Base-by-base conservation (phyloP, 2,888 invertebrate genomes). In the Pecten maximus region DNA sequence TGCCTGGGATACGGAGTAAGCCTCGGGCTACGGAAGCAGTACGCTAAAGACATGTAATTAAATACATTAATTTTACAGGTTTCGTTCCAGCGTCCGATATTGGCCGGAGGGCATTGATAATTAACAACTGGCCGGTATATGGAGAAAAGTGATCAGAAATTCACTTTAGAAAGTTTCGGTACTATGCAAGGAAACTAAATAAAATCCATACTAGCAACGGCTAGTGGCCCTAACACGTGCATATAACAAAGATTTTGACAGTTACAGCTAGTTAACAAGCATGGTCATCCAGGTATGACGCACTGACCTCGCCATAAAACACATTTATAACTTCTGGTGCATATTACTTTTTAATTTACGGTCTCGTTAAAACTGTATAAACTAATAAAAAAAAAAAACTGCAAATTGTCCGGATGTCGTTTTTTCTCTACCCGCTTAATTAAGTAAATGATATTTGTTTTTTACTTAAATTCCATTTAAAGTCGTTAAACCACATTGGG, bases 371-470 rank as follows among this genome's bases (percentile, higher is more conserved):
- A 74, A 74, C 35, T 74, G 28, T 35, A 74, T 74, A 74, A 74
- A 60, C 60, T 23, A 6, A 60, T 60, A 16, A 60, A 60, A 54
- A 60, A 60, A 54, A 3, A 1, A 19, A 15, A 54, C 19, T 54
- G 19, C 16, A 54, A 54, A 35, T 23, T 28, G 28, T 74, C 3
- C 35, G 35, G 35, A 23, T 74, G 35, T 74, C 28, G 23, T 15
- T 35, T 35, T 74, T 16, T 74, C 74, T 35, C 35, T 28, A 23
- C 15, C 35, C 35, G 28, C 74, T 74, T 74, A 74, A 74, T 74
- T 74, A 74, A 74, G 74, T 74, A 74, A 74, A 74, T 28, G 74
- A 28, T 74, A 74, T 74, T 28, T 74, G 74, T 23, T 74, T 74
- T n/a, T 74, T 74, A 28, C 74, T 74, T 74, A 12, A 74, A 74